phyloP scores from a whole-genome alignment of 2,888 invertebrate genomes.

The Itoplectis maculator region DNA sequence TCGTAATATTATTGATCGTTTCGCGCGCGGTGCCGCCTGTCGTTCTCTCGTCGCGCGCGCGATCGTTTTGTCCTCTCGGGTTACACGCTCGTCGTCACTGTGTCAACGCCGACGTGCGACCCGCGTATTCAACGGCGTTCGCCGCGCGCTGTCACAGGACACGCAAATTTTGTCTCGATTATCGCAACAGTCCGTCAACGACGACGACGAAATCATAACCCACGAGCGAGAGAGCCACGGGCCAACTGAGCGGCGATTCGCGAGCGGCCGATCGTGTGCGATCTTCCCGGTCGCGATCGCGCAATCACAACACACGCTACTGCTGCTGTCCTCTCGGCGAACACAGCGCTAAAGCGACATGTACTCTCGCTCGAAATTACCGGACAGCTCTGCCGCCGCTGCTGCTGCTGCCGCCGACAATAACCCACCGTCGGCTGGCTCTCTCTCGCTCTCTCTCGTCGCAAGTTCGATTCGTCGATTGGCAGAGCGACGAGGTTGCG shows the following conservation, averaged over 20 bases:
- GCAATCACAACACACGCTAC: constrained; percentile 53
- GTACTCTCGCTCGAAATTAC: constrained; percentile 12
- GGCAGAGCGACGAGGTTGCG: background rate
- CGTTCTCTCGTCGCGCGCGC: constrained; percentile 64
- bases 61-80: constrained; percentile 58
- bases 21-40: constrained; percentile 58
- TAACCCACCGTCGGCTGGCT: background rate
- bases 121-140: background rate
- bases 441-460: background rate
- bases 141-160: too few species aligned
- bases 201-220: background rate
- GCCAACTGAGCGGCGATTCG: background rate
- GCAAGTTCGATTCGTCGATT: constrained; percentile 40
- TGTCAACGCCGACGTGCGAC: background rate
- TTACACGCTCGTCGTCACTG: constrained; percentile 40
- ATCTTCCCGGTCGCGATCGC: constrained; percentile 45
- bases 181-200: background rate
- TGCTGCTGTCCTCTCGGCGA: constrained; percentile 7
- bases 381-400: constrained; percentile 21
- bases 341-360: constrained; percentile 32
- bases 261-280: constrained; percentile 1
- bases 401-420: background rate
- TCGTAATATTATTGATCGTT: constrained; percentile 83
- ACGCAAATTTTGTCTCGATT: background rate
- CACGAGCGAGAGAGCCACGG: background rate